These are phyloP conservation scores for Rallus crepitans DNA, from an alignment of 2,797 vertebrate genomes.

Conservation along the genomic window DNA sequence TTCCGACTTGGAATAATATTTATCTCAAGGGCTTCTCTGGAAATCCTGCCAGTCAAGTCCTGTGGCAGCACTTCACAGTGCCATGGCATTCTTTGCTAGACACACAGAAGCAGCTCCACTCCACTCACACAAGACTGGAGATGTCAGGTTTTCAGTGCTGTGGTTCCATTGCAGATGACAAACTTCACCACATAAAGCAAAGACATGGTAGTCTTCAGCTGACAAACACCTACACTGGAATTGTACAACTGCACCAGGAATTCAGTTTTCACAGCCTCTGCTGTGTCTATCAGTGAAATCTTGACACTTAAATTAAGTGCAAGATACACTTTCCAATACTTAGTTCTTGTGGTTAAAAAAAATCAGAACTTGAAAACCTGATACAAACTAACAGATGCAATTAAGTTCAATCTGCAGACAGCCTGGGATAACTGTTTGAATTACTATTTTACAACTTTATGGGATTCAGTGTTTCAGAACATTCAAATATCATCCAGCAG, in stretches of 20 bases:
- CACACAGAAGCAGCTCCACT: background rate
- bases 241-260: background rate
- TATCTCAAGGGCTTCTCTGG: background rate
- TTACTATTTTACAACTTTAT: background rate
- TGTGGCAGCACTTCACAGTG: background rate
- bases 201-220: background rate
- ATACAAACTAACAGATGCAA: background rate
- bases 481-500: background rate
- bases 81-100: background rate
- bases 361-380: background rate
- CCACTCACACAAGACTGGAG: background rate
- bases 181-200: background rate
- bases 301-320: background rate
- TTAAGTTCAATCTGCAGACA: background rate
- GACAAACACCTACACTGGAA: background rate
- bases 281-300: background rate
- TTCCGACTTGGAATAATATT: background rate
- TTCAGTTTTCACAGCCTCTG: background rate
- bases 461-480: background rate
- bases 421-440: background rate
- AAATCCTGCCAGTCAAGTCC: background rate
- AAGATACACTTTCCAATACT: background rate
- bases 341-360: background rate
- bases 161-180: background rate
- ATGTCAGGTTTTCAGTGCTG: background rate